Evolutionary conservation across 2,797 vertebrate species (phyloP).

Genomic region (Chiloscyllium punctatum): DNA sequence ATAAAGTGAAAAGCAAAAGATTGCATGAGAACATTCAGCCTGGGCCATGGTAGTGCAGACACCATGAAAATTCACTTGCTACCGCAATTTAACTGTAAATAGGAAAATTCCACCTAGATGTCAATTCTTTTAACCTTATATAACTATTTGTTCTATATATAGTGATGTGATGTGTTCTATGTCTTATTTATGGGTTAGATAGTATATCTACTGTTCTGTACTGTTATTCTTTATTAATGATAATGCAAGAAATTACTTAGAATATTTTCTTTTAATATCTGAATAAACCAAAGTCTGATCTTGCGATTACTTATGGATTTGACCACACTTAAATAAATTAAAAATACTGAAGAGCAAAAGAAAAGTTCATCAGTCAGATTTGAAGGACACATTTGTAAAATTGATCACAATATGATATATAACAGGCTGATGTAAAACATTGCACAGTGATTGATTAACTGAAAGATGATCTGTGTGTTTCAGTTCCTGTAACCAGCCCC

Average conservation of each 20-base stretch:
- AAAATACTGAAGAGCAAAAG: neutral
- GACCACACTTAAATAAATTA: slow-evolving; percentile 7
- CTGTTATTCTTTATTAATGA: neutral
- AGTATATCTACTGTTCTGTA: neutral
- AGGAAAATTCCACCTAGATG: neutral
- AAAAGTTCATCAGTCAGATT: neutral
- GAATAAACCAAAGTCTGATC: slow-evolving; percentile 30
- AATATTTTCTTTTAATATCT: neutral
- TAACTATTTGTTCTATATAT: slow-evolving; percentile 1
- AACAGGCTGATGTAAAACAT: neutral
- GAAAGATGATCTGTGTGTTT: neutral
- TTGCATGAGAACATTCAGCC: too few relatives aligned
- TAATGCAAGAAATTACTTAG: neutral
- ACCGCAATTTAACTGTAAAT: too few relatives aligned
- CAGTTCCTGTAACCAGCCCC: neutral
- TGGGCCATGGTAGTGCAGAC: too few relatives aligned
- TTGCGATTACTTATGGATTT: neutral
- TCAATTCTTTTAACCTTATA: neutral
- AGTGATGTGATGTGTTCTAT: neutral
- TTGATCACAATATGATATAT: neutral
- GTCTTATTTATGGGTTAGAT: neutral
- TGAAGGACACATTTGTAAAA: neutral
- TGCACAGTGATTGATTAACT: neutral
- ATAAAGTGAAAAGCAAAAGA: too few relatives aligned
- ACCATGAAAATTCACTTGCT: too few relatives aligned